Conservation (phyloP, 1,140 invertebrate genomes). For the Idris sp. region DNA sequence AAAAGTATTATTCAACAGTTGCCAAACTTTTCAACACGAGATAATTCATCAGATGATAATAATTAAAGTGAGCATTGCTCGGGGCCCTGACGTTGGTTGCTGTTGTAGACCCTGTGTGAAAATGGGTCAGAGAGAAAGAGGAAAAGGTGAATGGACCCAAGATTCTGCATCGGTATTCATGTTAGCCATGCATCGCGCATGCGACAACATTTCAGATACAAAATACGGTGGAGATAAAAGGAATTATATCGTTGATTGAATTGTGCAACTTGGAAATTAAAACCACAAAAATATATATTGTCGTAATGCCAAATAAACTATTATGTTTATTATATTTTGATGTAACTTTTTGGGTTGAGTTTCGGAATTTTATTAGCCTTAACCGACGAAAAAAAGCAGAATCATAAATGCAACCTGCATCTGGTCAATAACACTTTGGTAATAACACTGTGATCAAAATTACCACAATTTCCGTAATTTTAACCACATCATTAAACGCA, state of each 20-base stretch:
- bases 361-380: too few species aligned
- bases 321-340: background rate
- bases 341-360: too few species aligned
- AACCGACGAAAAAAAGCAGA: too few species aligned
- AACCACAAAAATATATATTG: too few species aligned
- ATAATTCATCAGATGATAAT: conserved; percentile 34
- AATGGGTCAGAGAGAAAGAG: conserved; percentile 66
- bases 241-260: conserved; percentile 1
- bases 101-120: conserved; percentile 29
- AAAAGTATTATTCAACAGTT: too few species aligned
- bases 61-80: conserved; percentile 39
- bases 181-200: conserved; percentile 44
- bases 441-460: too few species aligned
- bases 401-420: too few species aligned
- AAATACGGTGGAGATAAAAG: conserved; percentile 1
- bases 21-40: conserved; percentile 27
- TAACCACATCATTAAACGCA: too few species aligned
- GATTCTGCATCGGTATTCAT: conserved; percentile 59
- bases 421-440: too few species aligned
- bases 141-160: conserved; percentile 69
- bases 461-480: too few species aligned
- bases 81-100: conserved; percentile 13
- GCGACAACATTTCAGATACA: conserved; percentile 45
- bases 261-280: conserved; percentile 1
- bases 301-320: background rate